Percentiles rank a stretch among this genome's conserved stretches.
phyloP scores from a whole-genome alignment of 2,888 invertebrate species.

The Tethea ocularis region DNA sequence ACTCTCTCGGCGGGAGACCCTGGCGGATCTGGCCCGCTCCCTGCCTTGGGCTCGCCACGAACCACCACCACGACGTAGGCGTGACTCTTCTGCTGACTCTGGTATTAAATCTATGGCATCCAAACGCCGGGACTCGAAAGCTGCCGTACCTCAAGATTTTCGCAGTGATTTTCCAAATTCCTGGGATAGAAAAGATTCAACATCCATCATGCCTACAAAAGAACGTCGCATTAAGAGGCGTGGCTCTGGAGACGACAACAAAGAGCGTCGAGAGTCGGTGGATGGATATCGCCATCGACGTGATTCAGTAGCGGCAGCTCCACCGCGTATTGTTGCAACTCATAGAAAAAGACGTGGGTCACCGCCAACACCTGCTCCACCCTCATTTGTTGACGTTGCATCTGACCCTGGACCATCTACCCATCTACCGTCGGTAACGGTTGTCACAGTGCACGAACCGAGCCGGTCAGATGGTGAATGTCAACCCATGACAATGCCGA shows the following conservation, averaged over 20 bases:
- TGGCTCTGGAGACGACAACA: conserved; percentile 85
- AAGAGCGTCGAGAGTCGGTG: conserved; percentile 86
- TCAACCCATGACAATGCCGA: conserved; percentile 86
- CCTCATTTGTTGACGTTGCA: conserved; percentile 83
- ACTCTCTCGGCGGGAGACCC: conserved; percentile 92
- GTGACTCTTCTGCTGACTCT: conserved; percentile 94
- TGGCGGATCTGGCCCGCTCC: conserved; percentile 93
- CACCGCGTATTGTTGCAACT: conserved; percentile 85
- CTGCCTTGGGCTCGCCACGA: conserved; percentile 90
- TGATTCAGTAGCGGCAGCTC: conserved; percentile 86
- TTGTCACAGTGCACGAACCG: conserved; percentile 75
- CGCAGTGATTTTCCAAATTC: conserved; percentile 88
- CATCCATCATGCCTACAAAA: conserved; percentile 74
- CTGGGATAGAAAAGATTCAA: conserved; percentile 88
- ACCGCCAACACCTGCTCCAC: conserved; percentile 70
- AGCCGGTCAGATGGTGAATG: conserved; percentile 85
- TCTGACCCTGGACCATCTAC: conserved; percentile 87
- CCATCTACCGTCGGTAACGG: conserved; percentile 73
- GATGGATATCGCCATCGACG: conserved; percentile 88
- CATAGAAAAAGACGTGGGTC: conserved; percentile 82
- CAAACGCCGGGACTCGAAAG: conserved; percentile 89
- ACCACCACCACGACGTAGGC: conserved; percentile 87
- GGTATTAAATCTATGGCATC: conserved; percentile 91
- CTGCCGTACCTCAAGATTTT: conserved; percentile 84
- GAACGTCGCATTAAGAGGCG: conserved; percentile 80